Conservation (phyloP, 2,888 invertebrate genomes). For the Galerucella nymphaeae region DNA sequence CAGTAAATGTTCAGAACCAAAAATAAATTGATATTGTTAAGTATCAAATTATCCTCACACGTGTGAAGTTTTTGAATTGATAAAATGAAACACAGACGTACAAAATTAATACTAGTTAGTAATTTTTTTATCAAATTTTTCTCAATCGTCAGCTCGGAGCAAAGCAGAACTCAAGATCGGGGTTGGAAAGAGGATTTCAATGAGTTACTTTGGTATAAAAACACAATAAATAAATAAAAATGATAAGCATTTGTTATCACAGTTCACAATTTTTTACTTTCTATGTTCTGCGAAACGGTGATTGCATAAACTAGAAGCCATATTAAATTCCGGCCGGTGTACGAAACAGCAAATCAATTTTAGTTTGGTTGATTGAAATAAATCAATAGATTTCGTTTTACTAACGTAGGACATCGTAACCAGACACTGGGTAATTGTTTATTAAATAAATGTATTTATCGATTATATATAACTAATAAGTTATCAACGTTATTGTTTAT, state of each 20-base stretch:
- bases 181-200: slow-evolving; percentile 29
- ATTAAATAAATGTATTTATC: too few species aligned
- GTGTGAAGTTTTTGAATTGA: too few species aligned
- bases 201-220: slow-evolving; percentile 34
- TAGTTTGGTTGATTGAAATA: background rate
- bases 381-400: too few species aligned
- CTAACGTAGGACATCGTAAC: too few species aligned
- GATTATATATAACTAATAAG: too few species aligned
- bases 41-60: too few species aligned
- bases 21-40: too few species aligned
- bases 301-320: slow-evolving; percentile 40
- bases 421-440: too few species aligned
- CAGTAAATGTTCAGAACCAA: too few species aligned
- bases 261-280: slow-evolving; percentile 23
- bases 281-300: slow-evolving; percentile 27
- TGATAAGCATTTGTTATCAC: slow-evolving; percentile 35
- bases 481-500: too few species aligned
- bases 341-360: background rate
- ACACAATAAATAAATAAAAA: slow-evolving; percentile 37
- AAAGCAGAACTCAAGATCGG: slow-evolving; percentile 6
- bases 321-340: slow-evolving; percentile 34
- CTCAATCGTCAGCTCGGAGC: background rate
- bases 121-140: background rate
- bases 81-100: too few species aligned
- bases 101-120: too few species aligned